phyloP scores from a whole-genome alignment of 1,140 invertebrate species.

The Amphibalanus amphitrite region DNA sequence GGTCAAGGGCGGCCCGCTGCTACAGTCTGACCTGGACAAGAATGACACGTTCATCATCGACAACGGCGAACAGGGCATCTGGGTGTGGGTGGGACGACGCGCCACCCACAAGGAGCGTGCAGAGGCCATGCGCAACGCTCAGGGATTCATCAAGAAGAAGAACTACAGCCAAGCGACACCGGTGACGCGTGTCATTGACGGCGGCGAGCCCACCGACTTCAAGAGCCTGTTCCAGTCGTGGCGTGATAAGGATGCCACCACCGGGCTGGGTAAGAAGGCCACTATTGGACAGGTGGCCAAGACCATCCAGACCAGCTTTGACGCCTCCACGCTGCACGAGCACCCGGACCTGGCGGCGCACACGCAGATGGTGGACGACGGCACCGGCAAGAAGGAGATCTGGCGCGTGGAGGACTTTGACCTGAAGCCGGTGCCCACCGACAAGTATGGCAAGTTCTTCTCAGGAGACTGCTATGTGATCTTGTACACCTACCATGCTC shows the following conservation, averaged over 20 bases:
- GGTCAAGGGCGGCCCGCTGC: conserved; percentile 64
- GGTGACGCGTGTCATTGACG: conserved; percentile 61
- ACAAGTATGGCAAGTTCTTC: conserved; percentile 59
- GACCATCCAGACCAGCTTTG: conserved; percentile 45
- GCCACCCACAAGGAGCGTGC: conserved; percentile 46
- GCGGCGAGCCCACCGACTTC: conserved; percentile 69
- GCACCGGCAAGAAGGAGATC: conserved; percentile 53
- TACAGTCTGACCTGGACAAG: conserved; percentile 54
- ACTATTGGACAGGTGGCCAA: conserved; percentile 26
- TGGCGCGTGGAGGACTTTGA: conserved; percentile 39
- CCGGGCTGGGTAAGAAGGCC: conserved; percentile 25
- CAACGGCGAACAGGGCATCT: conserved; percentile 56
- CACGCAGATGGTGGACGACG: conserved; percentile 59
- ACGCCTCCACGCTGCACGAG: conserved; percentile 44
- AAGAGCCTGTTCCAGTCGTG: conserved; percentile 61
- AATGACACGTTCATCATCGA: conserved; percentile 74
- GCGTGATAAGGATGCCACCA: conserved; percentile 32
- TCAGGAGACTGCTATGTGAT: conserved; percentile 72
- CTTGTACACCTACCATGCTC: conserved; percentile 51
- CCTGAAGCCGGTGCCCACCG: conserved; percentile 39
- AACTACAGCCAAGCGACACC: conserved; percentile 50
- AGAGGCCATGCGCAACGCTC: conserved; percentile 65
- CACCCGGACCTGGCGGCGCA: conserved; percentile 53
- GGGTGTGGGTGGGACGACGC: conserved; percentile 77
- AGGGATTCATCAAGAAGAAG: conserved; percentile 77